phyloP scores from a whole-genome alignment of 1,140 invertebrate species.

The Orussus abietinus region DNA sequence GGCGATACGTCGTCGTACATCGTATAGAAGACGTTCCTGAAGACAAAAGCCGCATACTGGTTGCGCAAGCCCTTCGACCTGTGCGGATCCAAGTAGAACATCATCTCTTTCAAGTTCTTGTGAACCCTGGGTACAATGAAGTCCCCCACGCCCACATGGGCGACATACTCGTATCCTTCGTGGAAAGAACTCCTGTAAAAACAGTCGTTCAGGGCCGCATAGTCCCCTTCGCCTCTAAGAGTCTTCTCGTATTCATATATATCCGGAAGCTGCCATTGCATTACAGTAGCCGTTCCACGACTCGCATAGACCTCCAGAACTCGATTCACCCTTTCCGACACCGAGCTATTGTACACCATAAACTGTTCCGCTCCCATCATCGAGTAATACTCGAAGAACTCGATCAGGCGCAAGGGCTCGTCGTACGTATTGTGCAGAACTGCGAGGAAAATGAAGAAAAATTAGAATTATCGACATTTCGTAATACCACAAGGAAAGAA shows the following conservation, averaged over 20 bases:
- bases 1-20: conserved; percentile 57
- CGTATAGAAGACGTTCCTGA: conserved; percentile 61
- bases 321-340: conserved; percentile 50
- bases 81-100: conserved; percentile 18
- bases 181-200: conserved; percentile 53
- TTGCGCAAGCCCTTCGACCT: not conserved
- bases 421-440: conserved; percentile 64
- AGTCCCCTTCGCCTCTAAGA: conserved; percentile 58
- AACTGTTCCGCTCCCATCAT: conserved; percentile 63
- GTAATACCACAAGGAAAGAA: not conserved
- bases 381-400: conserved; percentile 65
- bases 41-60: conserved; percentile 51
- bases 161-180: conserved; percentile 49
- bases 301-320: conserved; percentile 55
- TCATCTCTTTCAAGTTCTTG: conserved; percentile 28
- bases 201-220: conserved; percentile 63
- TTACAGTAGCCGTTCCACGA: conserved; percentile 49
- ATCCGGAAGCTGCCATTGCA: conserved; percentile 62
- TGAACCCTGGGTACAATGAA: conserved; percentile 57
- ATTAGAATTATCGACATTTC: not conserved
- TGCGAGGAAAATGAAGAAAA: conserved; percentile 5
- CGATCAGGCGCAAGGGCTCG: conserved; percentile 55
- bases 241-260: conserved; percentile 36
- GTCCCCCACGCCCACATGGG: conserved; percentile 63
- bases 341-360: conserved; percentile 63